These are phyloP conservation scores for Pantherophis guttatus DNA, from an alignment of 2,113 vertebrate genomes.

Conservation along the genomic window DNA sequence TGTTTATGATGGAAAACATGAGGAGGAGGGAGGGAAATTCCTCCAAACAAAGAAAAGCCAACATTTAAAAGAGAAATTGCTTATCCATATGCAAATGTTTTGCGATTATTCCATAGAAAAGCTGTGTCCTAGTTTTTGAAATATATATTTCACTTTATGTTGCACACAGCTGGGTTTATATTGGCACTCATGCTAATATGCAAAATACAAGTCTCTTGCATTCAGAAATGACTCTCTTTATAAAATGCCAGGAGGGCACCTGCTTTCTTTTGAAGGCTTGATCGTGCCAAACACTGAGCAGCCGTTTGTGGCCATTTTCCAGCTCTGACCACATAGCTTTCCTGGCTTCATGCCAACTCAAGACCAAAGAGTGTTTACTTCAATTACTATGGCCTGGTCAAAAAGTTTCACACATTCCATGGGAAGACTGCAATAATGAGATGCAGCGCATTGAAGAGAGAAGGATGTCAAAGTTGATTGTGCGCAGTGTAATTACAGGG, in stretches of 20 bases:
- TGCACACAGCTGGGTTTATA: conserved; percentile 78
- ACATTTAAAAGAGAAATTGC: conserved; percentile 61
- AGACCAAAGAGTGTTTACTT: conserved; percentile 64
- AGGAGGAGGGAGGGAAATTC: neutral
- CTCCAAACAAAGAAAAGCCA: conserved; percentile 39
- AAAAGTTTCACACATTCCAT: conserved; percentile 60
- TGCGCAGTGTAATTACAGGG: neutral
- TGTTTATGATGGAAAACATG: neutral
- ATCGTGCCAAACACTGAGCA: conserved; percentile 80
- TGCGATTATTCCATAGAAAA: conserved; percentile 67
- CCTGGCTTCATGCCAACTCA: conserved; percentile 79
- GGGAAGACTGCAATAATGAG: conserved; percentile 59
- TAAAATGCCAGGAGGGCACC: conserved; percentile 81
- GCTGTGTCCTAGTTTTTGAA: conserved; percentile 67
- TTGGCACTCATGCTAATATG: conserved; percentile 72
- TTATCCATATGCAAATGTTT: conserved; percentile 69
- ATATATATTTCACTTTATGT: conserved; percentile 72
- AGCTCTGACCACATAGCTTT: conserved; percentile 73
- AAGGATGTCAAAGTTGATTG: conserved; percentile 12
- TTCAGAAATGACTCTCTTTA: conserved; percentile 82
- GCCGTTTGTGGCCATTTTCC: conserved; percentile 74
- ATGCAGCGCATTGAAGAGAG: conserved; percentile 34
- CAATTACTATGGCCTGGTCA: conserved; percentile 63
- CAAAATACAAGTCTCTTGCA: conserved; percentile 75
- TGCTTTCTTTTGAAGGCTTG: conserved; percentile 82